Conservation (phyloP, 2,888 invertebrate genomes). For the Rugalucina vietnamica region DNA sequence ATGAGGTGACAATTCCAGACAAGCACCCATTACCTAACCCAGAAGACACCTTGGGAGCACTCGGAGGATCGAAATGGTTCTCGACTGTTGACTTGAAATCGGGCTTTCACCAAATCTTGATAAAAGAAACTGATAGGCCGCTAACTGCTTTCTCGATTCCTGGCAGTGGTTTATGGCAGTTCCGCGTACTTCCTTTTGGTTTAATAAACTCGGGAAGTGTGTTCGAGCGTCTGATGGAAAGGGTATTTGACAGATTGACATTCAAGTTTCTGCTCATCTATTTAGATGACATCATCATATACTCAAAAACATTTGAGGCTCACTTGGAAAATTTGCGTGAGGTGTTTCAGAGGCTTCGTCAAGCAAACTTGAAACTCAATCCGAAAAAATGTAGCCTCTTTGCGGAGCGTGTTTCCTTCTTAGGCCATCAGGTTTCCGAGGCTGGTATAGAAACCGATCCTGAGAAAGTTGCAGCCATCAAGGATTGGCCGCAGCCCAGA, state of each 20-base stretch:
- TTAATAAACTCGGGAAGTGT: constrained; percentile 37
- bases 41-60: constrained; percentile 42
- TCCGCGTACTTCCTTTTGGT: constrained; percentile 46
- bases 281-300: not conserved
- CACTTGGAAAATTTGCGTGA: constrained; percentile 5
- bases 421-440: constrained; percentile 31
- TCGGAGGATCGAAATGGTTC: constrained; percentile 47
- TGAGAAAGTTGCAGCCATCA: constrained; percentile 3
- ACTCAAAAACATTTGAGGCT: constrained; percentile 16
- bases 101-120: constrained; percentile 44
- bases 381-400: constrained; percentile 17
- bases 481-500: not conserved
- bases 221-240: constrained; percentile 44
- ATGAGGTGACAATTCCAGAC: constrained; percentile 27
- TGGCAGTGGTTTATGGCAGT: constrained; percentile 42
- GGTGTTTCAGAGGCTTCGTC: not conserved
- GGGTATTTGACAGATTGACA: constrained; percentile 25
- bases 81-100: constrained; percentile 41
- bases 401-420: constrained; percentile 7
- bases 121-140: constrained; percentile 24
- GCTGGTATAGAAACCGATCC: constrained; percentile 14
- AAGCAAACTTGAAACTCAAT: constrained; percentile 21
- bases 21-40: constrained; percentile 50
- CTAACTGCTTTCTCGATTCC: constrained; percentile 46
- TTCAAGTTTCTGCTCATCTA: constrained; percentile 22